Evolutionary conservation across 2,888 invertebrate genomes (phyloP).

Genomic region (Idaea straminata): DNA sequence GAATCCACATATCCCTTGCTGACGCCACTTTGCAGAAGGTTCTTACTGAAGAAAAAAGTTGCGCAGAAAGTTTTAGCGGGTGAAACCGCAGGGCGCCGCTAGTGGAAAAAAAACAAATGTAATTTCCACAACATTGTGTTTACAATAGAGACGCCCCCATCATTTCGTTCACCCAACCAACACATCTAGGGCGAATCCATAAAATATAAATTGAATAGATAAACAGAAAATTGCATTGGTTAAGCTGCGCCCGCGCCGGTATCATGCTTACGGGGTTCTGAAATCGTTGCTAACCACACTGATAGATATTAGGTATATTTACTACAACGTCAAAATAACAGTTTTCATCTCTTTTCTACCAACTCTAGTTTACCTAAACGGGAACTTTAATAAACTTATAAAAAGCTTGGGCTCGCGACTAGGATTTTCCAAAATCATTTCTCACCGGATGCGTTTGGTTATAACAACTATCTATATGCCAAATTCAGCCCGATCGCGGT

Average conservation of each 20-base stretch:
- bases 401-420: no score
- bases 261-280: slow-evolving; percentile 29
- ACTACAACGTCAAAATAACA: slow-evolving; percentile 35
- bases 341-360: slow-evolving; percentile 17
- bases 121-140: slow-evolving; percentile 24
- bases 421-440: no score
- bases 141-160: slow-evolving; percentile 45
- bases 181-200: slow-evolving; percentile 60
- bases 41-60: neutral
- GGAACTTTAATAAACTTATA: neutral
- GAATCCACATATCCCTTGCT: no score
- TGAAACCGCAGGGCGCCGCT: neutral
- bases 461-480: no score
- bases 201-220: slow-evolving; percentile 74
- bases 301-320: slow-evolving; percentile 18
- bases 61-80: neutral
- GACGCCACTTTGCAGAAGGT: no score
- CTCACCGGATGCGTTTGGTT: no score
- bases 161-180: slow-evolving; percentile 48
- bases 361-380: slow-evolving; percentile 10
- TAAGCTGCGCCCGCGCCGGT: slow-evolving; percentile 43
- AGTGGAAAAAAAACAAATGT: slow-evolving; percentile 8
- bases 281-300: slow-evolving; percentile 25
- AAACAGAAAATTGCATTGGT: slow-evolving; percentile 50
- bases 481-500: no score